Evolutionary conservation across 2,113 vertebrate genomes (phyloP).

Genomic region (Paramormyrops kingsleyae): DNA sequence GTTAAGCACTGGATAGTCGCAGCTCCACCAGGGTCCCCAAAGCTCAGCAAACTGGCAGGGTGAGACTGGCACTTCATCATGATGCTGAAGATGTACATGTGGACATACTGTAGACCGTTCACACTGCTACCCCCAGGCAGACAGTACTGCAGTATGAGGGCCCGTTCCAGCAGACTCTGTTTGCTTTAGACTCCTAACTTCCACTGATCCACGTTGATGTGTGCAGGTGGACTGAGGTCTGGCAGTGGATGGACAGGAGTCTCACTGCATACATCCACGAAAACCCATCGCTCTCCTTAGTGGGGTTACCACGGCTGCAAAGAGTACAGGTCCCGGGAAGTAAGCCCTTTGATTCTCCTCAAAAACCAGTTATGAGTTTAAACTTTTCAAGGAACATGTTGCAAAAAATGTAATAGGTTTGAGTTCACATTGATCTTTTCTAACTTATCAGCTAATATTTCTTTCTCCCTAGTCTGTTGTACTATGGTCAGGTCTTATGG

Average conservation of each 20-base stretch:
- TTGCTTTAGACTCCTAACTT: not conserved
- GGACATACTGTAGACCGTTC: not conserved
- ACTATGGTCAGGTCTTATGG: not conserved
- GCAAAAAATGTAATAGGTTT: not conserved
- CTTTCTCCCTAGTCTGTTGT: slow-evolving; percentile 20
- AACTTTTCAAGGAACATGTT: not conserved
- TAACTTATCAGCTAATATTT: not conserved
- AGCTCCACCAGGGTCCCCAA: slow-evolving; percentile 31
- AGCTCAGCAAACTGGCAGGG: slow-evolving; percentile 52
- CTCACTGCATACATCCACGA: slow-evolving; percentile 56
- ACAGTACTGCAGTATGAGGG: not conserved
- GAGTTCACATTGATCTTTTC: not conserved
- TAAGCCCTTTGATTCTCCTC: not conserved
- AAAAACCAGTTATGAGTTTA: not conserved
- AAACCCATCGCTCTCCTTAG: slow-evolving; percentile 45
- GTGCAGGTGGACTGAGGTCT: slow-evolving; percentile 52
- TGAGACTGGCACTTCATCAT: slow-evolving; percentile 16
- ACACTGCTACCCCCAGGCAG: not conserved
- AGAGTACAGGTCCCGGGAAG: slow-evolving; percentile 13
- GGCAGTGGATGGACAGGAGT: slow-evolving; percentile 53
- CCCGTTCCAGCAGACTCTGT: not conserved
- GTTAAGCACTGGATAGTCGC: slow-evolving; percentile 43
- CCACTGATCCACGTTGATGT: not conserved
- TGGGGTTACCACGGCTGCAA: slow-evolving; percentile 50
- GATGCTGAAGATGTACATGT: not conserved